These are phyloP conservation scores for Tribolium freemani DNA, from an alignment of 2,888 invertebrate species.

Conservation along the genomic window DNA sequence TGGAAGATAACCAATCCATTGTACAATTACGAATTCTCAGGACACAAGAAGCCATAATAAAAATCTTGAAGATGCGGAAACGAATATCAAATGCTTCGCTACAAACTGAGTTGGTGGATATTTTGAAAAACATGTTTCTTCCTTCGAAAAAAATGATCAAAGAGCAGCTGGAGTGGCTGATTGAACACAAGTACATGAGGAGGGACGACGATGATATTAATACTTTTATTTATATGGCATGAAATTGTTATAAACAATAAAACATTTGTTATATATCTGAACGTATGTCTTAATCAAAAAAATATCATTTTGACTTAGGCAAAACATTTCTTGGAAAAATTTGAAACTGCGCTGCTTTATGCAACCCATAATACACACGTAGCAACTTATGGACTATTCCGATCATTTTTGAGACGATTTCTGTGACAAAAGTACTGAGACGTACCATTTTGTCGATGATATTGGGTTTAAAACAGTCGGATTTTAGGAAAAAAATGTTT, in stretches of 20 bases:
- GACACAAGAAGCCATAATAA: constrained; percentile 97
- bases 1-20: constrained; percentile 99
- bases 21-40: constrained; percentile 95
- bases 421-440: no score
- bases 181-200: constrained; percentile 98
- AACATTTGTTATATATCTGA: constrained; percentile 34
- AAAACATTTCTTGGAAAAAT: no score
- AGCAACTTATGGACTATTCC: no score
- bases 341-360: no score
- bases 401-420: no score
- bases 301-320: no score
- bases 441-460: no score
- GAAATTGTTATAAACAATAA: constrained; percentile 56
- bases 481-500: no score
- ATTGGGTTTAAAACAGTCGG: no score
- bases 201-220: constrained; percentile 98
- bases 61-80: constrained; percentile 98
- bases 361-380: neutral
- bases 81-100: constrained; percentile 93
- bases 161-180: constrained; percentile 99
- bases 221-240: constrained; percentile 98
- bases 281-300: neutral
- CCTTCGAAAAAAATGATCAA: constrained; percentile 99
- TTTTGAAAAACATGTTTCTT: constrained; percentile 98
- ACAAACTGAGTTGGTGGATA: constrained; percentile 97